These are phyloP conservation scores for Cebus imitator DNA, from an alignment of 2,113 vertebrate species.

Conservation along the genomic window DNA sequence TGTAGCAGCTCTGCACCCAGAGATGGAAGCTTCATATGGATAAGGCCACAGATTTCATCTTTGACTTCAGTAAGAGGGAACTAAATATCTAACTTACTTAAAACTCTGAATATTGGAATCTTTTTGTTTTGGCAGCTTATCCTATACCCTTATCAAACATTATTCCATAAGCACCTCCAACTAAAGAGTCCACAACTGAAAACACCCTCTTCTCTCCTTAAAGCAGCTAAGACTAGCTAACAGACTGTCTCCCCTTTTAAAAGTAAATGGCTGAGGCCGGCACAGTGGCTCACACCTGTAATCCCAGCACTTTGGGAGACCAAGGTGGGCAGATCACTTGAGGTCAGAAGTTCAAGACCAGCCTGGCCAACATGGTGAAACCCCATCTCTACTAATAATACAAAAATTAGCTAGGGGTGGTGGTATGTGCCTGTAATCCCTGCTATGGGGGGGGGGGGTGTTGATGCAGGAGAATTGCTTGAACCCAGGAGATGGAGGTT, in stretches of 20 bases:
- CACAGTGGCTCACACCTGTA: no score
- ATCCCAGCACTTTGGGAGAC: no score
- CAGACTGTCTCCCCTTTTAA: background rate
- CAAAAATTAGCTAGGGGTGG: fast-evolving
- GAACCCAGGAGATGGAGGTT: no score
- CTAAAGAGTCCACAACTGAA: background rate
- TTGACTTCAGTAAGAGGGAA: background rate
- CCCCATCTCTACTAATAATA: no score
- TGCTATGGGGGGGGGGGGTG: no score
- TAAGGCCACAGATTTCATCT: background rate
- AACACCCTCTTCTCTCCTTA: background rate
- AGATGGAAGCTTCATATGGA: background rate
- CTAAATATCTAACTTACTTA: background rate
- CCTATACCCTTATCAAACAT: background rate
- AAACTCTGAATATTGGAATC: background rate
- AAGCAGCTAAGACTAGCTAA: background rate
- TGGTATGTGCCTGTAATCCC: no score
- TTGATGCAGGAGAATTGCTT: no score
- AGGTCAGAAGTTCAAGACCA: no score
- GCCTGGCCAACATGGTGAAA: no score
- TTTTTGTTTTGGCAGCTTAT: background rate
- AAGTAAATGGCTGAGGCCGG: background rate
- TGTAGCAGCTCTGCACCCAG: background rate
- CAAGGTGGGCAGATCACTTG: no score
- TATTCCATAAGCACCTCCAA: background rate